A percentile compares a stretch with the other conserved stretches of the same genome.
Conservation (phyloP, 1,140 invertebrate species). For the Philaenus spumarius region DNA sequence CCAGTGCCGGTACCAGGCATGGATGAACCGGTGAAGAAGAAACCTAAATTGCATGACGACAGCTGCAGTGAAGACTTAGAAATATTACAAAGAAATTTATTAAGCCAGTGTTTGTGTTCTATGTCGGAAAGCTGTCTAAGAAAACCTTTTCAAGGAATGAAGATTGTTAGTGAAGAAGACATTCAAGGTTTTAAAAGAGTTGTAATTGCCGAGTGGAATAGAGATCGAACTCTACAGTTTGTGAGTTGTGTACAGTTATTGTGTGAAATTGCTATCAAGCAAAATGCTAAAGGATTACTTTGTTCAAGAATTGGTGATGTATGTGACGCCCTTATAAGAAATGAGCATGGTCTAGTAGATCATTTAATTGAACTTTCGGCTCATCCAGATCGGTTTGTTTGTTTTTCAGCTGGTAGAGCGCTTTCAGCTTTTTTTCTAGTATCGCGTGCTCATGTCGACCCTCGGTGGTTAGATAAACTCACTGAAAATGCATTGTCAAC, state of each 20-base stretch:
- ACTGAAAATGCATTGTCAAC: slow-evolving; percentile 46
- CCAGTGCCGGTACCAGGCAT: slow-evolving; percentile 22
- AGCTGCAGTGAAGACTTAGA: slow-evolving; percentile 48
- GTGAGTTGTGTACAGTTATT: slow-evolving; percentile 73
- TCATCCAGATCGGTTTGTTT: slow-evolving; percentile 70
- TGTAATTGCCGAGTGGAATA: slow-evolving; percentile 59
- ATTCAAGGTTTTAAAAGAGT: slow-evolving; percentile 44
- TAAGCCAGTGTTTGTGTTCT: slow-evolving; percentile 70
- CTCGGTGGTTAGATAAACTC: slow-evolving; percentile 65
- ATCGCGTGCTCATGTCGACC: slow-evolving; percentile 69
- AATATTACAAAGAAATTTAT: slow-evolving; percentile 52
- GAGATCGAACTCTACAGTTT: slow-evolving; percentile 63
- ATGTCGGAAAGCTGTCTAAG: slow-evolving; percentile 58
- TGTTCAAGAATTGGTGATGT: slow-evolving; percentile 70
- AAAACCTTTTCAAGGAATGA: slow-evolving; percentile 58
- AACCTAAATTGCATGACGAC: slow-evolving; percentile 51
- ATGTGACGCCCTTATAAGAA: slow-evolving; percentile 68
- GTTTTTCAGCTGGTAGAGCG: slow-evolving; percentile 69
- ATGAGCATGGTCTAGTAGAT: slow-evolving; percentile 73
- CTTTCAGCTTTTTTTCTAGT: slow-evolving; percentile 76
- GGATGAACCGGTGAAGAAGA: slow-evolving; percentile 65
- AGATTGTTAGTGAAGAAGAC: slow-evolving; percentile 22
- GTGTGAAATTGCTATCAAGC: slow-evolving; percentile 76
- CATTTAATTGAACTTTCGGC: slow-evolving; percentile 72
- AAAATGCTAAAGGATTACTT: slow-evolving; percentile 70